phyloP scores from a whole-genome alignment of 1,140 invertebrate genomes.

The Lepeophtheirus salmonis region DNA sequence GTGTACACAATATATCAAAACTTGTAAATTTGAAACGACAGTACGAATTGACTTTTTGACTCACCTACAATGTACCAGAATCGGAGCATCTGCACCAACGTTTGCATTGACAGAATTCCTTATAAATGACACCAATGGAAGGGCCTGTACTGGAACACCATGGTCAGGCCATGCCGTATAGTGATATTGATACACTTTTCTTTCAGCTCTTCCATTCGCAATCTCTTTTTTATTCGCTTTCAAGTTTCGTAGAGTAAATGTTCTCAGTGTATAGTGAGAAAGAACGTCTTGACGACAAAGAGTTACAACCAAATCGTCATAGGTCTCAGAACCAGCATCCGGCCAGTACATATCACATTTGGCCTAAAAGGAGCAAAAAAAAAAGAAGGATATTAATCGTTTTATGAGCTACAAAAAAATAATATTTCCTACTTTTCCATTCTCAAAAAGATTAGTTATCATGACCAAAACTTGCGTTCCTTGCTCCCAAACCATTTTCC shows the following conservation, averaged over 20 bases:
- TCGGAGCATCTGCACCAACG: slow-evolving; percentile 61
- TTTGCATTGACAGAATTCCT: slow-evolving; percentile 67
- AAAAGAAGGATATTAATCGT: not conserved
- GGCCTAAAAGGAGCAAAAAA: slow-evolving; percentile 35
- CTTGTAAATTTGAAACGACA: too few species aligned
- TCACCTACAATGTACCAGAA: slow-evolving; percentile 89
- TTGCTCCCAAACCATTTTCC: slow-evolving; percentile 35
- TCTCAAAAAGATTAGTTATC: slow-evolving; percentile 29
- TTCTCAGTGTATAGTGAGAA: slow-evolving; percentile 84
- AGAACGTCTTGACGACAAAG: slow-evolving; percentile 69
- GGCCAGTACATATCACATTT: slow-evolving; percentile 98
- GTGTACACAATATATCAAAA: too few species aligned
- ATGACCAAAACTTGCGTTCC: slow-evolving; percentile 30
- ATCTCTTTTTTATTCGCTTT: slow-evolving; percentile 38
- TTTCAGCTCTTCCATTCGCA: slow-evolving; percentile 40
- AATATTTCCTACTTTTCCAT: slow-evolving; percentile 24
- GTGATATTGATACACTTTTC: slow-evolving; percentile 77
- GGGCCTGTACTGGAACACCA: slow-evolving; percentile 78
- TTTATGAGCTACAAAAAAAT: not conserved
- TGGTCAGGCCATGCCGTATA: slow-evolving; percentile 98
- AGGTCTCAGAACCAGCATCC: slow-evolving; percentile 66
- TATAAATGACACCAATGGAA: slow-evolving; percentile 81
- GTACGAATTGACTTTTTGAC: too few species aligned
- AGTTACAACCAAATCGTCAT: slow-evolving; percentile 74
- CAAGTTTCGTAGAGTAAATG: slow-evolving; percentile 41